Evolutionary conservation across 2,113 vertebrate genomes (phyloP).

Genomic region (Triplophysa tibetana): DNA sequence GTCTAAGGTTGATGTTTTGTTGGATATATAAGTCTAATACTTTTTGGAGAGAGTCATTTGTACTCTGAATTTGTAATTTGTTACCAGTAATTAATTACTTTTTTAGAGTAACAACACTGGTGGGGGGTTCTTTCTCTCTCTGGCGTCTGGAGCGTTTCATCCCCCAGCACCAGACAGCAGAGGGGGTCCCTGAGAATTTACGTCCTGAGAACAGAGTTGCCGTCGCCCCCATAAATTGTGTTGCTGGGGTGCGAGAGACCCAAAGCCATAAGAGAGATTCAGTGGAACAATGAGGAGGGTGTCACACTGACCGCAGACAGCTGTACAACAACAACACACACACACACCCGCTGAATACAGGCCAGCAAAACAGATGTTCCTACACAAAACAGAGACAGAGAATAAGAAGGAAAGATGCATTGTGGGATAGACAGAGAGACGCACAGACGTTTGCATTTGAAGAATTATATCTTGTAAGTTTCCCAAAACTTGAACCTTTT

Average conservation of each 20-base stretch:
- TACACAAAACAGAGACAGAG: background rate
- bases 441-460: background rate
- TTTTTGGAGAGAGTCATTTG: too few species aligned
- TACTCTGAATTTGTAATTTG: too few species aligned
- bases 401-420: background rate
- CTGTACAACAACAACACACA: background rate
- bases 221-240: slow-evolving; percentile 12
- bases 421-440: background rate
- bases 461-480: too few species aligned
- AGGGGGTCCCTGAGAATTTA: slow-evolving; percentile 2
- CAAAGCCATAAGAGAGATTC: background rate
- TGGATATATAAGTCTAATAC: too few species aligned
- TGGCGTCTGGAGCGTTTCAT: background rate
- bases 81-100: too few species aligned
- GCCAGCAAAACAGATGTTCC: slow-evolving; percentile 24
- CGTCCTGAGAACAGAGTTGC: slow-evolving; percentile 14
- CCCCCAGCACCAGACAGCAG: slow-evolving; percentile 1
- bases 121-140: background rate
- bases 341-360: slow-evolving; percentile 15
- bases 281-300: background rate
- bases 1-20: too few species aligned
- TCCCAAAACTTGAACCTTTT: too few species aligned
- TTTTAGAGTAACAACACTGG: too few species aligned
- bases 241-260: background rate
- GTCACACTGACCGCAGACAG: background rate